Evolutionary conservation across 2,113 vertebrate genomes (phyloP).

Genomic region (Callorhinus ursinus): DNA sequence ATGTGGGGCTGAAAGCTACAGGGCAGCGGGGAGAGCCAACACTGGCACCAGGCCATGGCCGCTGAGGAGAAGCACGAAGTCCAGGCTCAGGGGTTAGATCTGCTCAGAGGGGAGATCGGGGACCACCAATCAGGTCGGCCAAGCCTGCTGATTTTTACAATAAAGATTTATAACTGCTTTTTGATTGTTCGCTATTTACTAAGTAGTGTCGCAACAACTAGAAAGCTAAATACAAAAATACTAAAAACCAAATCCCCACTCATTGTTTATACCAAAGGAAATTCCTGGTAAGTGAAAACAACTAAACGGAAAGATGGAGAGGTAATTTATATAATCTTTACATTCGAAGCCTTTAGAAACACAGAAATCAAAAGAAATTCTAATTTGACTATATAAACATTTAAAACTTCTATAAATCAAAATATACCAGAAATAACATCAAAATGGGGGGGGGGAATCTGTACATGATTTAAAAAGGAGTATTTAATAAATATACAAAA

Average conservation of each 20-base stretch:
- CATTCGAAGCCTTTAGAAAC: constrained; percentile 24
- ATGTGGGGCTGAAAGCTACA: too few relatives aligned
- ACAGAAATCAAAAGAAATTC: constrained; percentile 23
- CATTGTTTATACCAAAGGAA: not conserved
- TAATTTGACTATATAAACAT: not conserved
- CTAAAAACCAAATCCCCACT: not conserved
- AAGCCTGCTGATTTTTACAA: not conserved
- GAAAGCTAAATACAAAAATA: not conserved
- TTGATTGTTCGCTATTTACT: not conserved
- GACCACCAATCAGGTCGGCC: not conserved
- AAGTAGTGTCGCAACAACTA: not conserved
- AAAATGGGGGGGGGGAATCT: not conserved
- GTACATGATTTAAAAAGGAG: not conserved
- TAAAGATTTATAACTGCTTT: not conserved
- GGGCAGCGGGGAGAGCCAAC: not conserved
- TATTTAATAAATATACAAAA: not conserved
- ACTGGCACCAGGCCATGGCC: accelerated
- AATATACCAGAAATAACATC: not conserved
- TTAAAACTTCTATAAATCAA: not conserved
- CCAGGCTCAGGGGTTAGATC: not conserved
- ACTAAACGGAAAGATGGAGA: not conserved
- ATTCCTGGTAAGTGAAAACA: constrained; percentile 29
- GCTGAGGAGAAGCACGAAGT: not conserved
- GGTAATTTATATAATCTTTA: not conserved
- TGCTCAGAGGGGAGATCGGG: not conserved